Evolutionary conservation across 2,888 invertebrate species (phyloP), one percentile per base, ranked within the genome.

Genomic region (Pasiphila rectangulata): DNA sequence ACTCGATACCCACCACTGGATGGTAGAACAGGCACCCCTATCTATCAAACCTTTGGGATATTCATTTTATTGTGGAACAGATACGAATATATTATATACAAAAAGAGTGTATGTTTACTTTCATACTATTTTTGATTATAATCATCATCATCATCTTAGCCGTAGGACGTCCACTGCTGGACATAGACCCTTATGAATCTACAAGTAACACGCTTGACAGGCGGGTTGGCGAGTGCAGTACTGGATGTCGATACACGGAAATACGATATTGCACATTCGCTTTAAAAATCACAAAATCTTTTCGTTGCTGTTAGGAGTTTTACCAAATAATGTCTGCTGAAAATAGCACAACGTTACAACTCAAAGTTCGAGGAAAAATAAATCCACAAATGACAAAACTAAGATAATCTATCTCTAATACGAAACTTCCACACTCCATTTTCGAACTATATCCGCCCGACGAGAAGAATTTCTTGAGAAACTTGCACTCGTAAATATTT

Each of bases 401-500:
- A 42, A 51, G 46, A 58, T 57, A 58, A 59, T 60, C 50, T 48
- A 57, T 59, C 57, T 51, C 47, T 57, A 57, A 58, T 74, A 66
- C 64, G 63, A 69, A 79, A 83, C 74, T 83, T 78, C 70, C 67
- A 67, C 64, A 71, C 66, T 74, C 74, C 65, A 78, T 79, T 72
- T 69, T 59, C 63, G 60, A 79, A 81, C 81, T 82, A 79, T 83
- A 84, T 81, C 79, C 67, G 68, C 73, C 63, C 67, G 71, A 24
- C 32, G 41, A 43, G 38, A 53, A 69, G 71, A 77, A 80, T 77
- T 80, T 79, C 79, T 81, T 59, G 51, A 68, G 50, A 64, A 83
- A 83, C 68, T 83, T 78, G 57, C 51, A 69, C 74, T 83, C 86
- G 84, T 86, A 87, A 87, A 88, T 88, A 88, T 87, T 87, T 87